Evolutionary conservation across 2,113 vertebrate genomes (phyloP).

Genomic region (Mohoua ochrocephala): DNA sequence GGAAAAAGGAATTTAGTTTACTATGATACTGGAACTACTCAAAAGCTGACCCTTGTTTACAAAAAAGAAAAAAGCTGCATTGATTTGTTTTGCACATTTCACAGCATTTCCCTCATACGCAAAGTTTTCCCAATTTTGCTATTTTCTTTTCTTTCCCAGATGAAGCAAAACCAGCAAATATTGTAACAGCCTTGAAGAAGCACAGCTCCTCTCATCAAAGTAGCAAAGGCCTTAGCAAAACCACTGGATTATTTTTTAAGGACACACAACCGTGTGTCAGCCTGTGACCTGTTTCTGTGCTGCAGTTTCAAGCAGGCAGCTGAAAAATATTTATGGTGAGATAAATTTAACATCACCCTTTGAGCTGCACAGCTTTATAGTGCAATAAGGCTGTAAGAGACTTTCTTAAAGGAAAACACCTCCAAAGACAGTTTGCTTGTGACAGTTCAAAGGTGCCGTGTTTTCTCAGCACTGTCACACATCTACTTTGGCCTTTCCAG

Average conservation of each 20-base stretch:
- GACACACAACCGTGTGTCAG: neutral
- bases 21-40: neutral
- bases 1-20: neutral
- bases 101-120: neutral
- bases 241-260: neutral
- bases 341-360: slow-evolving; percentile 53
- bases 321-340: slow-evolving; percentile 45
- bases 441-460: neutral
- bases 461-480: neutral
- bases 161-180: neutral
- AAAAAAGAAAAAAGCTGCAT: neutral
- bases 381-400: neutral
- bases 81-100: neutral
- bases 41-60: neutral
- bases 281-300: neutral
- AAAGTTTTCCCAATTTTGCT: neutral
- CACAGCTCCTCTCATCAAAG: neutral
- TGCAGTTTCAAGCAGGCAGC: neutral
- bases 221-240: neutral
- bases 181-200: neutral
- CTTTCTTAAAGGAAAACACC: neutral
- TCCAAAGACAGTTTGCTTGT: neutral
- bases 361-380: neutral
- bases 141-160: neutral
- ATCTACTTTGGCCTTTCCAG: neutral